Base-by-base conservation (phyloP, 92 coral and sea anemone species). In the Virgularia gustaviana region DNA sequence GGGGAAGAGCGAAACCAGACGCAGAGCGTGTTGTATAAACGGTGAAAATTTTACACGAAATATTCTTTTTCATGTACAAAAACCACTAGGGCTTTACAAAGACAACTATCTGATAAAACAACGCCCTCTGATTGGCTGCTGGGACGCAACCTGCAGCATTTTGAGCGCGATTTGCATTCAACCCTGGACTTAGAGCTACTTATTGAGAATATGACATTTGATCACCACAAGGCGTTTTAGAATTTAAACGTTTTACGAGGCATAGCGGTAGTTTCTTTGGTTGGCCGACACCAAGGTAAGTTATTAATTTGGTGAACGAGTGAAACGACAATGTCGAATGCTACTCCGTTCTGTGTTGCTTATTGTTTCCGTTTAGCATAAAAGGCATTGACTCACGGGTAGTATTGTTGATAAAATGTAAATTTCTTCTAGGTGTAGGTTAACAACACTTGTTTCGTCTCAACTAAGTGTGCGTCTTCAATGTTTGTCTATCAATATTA, bases 131-230 rank as follows among this genome's bases (percentile, higher is more conserved):
- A 68, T 68, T 68, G 75, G 75, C 45, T 32, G 32, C 8, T 31
- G 23, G n/a, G 9, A 32, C 49, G 75, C 61, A 68, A 68, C 75
- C 75, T 68, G 75, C 75, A 49, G 75, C 35, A 68, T 49, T 49
- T 38, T 9, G 43, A 36, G 33, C 59, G 7, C 19, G 30, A 68
- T 68, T 68, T 49, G 75, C 75, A 68, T 68, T 32, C 55, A 30
- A 68, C 75, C 75, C 75, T 12, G 45, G 42, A 68, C 25, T 12
- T 42, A 49, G 7, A 22, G 23, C 39, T 13, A 55, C 31, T 31
- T 68, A 45, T 49, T 24, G 75, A 68, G 75, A 68, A 68, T 31
- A 45, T 68, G 13, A 19, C 4, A 32, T 13, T 51, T 23, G 51
- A 68, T 68, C 75, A 35, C 20, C 20, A 49, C 2, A 2, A 24